Evolutionary conservation across 2,797 vertebrate genomes (phyloP), one percentile per base, ranked within the genome.

Genomic region (Moxostoma hubbsi): DNA sequence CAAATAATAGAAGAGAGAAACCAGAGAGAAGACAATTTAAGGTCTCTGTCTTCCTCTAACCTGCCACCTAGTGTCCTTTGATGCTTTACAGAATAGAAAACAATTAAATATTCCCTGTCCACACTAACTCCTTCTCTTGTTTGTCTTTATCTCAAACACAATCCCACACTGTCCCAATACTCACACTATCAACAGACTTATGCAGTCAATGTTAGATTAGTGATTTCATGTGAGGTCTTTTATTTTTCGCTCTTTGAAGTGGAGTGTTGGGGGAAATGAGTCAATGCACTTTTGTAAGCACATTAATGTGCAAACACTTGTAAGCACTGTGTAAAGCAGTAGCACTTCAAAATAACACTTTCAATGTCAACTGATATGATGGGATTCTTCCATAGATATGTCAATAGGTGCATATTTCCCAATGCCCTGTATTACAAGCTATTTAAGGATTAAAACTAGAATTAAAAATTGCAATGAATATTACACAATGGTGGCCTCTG

Each of bases 11-110:
- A 36, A 65, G 11, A 66, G 58, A 59, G n/a, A 64, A 64, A n/a
- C 49, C 13, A 62, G 16, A 54, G 6, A 49, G 68, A 70, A 8
- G 5, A 53, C 10, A 8, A 13, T 45, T 12, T 36, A 24, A 51
- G 15, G 9, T 13, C 12, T 69, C 13, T 71, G 63, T 58, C 64
- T 77, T 61, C 1, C 54, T 66, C 16, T 73, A 51, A 43, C 24
- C 53, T 72, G 76, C 79, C 68, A 81, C 70, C 81, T 71, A 77
- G 79, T 82, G 79, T 76, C 3, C 53, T 9, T 54, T 73, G 12
- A n/a, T 24, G 45, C 9, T 71, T 63, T 36, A 13, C 3, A 11
- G 66, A 65, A 13, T 11, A 72, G 24, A 79, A 49, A 74, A 71
- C 70, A n/a, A 16, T 49, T 51, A 70, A 36, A n/a, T 46, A 50